These are phyloP conservation scores for Saimiri boliviensis DNA, from an alignment of 2,113 vertebrate species.

Conservation along the genomic window DNA sequence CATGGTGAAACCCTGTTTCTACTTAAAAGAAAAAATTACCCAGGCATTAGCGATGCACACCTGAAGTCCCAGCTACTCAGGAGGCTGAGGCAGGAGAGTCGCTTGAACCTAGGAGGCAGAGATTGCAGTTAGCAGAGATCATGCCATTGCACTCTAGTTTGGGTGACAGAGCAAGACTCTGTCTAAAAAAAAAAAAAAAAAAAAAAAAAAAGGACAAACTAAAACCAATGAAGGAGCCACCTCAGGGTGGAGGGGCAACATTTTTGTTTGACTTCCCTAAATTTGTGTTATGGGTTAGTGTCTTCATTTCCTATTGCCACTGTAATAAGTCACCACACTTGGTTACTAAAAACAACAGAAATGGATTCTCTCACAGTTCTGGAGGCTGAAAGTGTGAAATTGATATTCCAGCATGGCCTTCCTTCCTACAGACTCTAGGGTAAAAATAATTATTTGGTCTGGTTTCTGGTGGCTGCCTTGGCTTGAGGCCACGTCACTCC, in stretches of 20 bases:
- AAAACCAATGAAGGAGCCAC: neutral
- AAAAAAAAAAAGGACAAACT: too few relatives aligned
- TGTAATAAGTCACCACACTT: neutral
- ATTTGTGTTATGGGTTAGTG: neutral
- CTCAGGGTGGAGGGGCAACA: neutral
- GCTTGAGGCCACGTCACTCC: neutral
- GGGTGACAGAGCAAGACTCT: too few relatives aligned
- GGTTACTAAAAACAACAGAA: neutral
- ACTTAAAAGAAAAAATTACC: neutral
- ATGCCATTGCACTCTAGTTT: too few relatives aligned
- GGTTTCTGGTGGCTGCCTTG: neutral
- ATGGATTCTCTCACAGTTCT: neutral
- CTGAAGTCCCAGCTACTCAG: too few relatives aligned
- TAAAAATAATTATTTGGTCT: neutral
- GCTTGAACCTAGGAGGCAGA: too few relatives aligned
- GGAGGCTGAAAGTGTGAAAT: neutral
- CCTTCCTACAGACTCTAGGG: neutral
- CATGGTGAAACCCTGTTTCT: too few relatives aligned
- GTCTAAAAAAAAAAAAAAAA: too few relatives aligned
- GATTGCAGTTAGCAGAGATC: too few relatives aligned
- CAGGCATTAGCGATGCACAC: too few relatives aligned
- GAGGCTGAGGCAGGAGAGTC: too few relatives aligned
- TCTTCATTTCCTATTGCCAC: neutral
- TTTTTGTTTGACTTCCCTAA: neutral
- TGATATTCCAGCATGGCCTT: neutral